Evolutionary conservation across 2,113 vertebrate genomes (phyloP).

Genomic region (Grammomys surdaster): DNA sequence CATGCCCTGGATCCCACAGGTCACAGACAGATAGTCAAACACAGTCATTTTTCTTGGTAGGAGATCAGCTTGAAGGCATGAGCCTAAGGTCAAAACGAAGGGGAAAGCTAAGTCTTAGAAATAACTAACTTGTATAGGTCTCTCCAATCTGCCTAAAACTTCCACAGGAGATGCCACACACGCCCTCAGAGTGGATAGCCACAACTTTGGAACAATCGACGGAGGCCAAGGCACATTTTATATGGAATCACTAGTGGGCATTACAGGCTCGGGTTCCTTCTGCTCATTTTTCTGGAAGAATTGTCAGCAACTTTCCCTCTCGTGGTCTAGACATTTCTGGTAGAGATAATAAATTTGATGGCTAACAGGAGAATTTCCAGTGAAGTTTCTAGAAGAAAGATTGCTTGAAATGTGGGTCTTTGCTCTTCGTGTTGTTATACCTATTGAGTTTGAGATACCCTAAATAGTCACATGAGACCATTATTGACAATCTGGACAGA

Average conservation of each 20-base stretch:
- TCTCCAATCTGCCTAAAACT: neutral
- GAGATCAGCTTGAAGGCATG: neutral
- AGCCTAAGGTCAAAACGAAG: neutral
- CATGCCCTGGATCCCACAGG: neutral
- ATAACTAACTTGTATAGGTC: neutral
- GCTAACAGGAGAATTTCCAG: neutral
- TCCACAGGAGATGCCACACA: neutral
- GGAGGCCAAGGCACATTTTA: neutral
- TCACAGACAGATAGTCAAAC: neutral
- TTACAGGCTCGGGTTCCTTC: neutral
- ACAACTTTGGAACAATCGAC: neutral
- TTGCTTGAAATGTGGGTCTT: conserved; percentile 5
- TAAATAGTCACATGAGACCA: neutral
- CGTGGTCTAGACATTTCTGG: conserved; percentile 23
- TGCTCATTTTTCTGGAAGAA: neutral
- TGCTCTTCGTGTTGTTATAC: neutral
- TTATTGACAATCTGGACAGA: neutral
- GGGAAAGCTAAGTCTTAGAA: neutral
- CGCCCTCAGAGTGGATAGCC: neutral
- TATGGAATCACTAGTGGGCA: neutral
- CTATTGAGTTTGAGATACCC: neutral
- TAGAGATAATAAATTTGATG: conserved; percentile 9
- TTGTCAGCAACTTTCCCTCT: conserved; percentile 19
- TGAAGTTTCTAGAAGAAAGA: conserved; percentile 13
- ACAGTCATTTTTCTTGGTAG: neutral